Base-by-base conservation (phyloP, 2,797 vertebrate genomes). In the Clarias laeviceps region DNA sequence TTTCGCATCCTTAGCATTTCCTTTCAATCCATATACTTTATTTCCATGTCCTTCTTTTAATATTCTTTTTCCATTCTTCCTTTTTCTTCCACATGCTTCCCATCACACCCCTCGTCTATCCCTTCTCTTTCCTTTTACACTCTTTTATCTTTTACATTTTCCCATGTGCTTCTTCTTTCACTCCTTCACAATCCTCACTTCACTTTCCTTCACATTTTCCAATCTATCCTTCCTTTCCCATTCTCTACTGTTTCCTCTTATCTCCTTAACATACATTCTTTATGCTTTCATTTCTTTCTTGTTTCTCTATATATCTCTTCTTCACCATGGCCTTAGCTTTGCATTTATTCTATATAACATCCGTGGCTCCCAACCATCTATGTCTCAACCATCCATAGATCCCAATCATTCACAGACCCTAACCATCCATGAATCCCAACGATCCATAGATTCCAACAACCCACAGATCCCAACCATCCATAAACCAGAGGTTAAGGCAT, bases 201-300 rank as follows among this genome's bases (percentile, higher is more conserved):
- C 9, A 50, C 62, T 20, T 40, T 59, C 68, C 15, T 45, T 73
- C n/a, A 29, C 1, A 59, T 54, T 22, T 22, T 69, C 45, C 72
- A 14, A 4, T 45, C 56, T 79, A 1, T 34, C 54, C 20, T 64
- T 45, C 22, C 14, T 0, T 78, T 57, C 37, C 54, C 29, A n/a
- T 29, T 57, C 0, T 27, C 45, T 45, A 6, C 27, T 5, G 5
- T 22, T 15, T 59, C 56, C 56, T 34, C 34, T 5, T 11, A 4
- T 22, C 9, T 24, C 18, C 20, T 9, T 29, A 11, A 37, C 22
- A n/a, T 4, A 12, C 65, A 12, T 72, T 69, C n/a, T 8, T 17
- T 77, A n/a, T 27, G 24, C 70, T 77, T 14, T 54, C 22, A 62
- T 77, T 62, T 79, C 50, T 32, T 65, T 65, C 76, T 45, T 11